Conservation (phyloP, 2,797 vertebrate species). For the Taenioides sp. region DNA sequence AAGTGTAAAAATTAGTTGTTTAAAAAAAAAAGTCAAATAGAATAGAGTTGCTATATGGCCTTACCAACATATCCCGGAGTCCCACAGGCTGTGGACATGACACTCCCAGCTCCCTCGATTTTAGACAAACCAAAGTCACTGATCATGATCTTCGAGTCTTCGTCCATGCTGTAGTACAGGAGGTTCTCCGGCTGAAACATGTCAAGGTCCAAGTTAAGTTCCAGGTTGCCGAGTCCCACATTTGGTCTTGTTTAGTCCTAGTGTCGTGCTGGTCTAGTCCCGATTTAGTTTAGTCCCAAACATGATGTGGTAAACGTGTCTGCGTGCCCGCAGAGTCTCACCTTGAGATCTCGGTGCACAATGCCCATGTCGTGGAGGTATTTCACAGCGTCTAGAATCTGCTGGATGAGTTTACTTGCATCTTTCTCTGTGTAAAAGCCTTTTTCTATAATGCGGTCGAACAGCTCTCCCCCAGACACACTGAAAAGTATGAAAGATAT, state of each 20-base stretch:
- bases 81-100: constrained; percentile 95
- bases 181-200: constrained; percentile 90
- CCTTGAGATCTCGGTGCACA: constrained; percentile 96
- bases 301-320: too few species aligned
- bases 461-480: constrained; percentile 94
- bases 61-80: constrained; percentile 96
- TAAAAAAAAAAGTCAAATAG: too few species aligned
- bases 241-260: too few species aligned
- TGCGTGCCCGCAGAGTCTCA: constrained; percentile 36
- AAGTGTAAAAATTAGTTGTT: too few species aligned
- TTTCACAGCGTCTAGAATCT: constrained; percentile 94
- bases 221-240: too few species aligned
- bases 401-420: constrained; percentile 93
- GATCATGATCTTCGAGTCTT: constrained; percentile 99
- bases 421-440: constrained; percentile 98
- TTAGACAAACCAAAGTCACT: constrained; percentile 97
- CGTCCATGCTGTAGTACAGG: constrained; percentile 94
- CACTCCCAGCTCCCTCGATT: constrained; percentile 89
- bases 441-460: constrained; percentile 97
- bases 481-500: constrained; percentile 59
- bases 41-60: constrained; percentile 9
- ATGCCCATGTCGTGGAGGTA: constrained; percentile 97
- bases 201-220: background rate
- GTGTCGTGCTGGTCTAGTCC: too few species aligned
- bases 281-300: too few species aligned